Evolutionary conservation across 2,888 invertebrate species (phyloP), one percentile per base, ranked within the genome.

Genomic region (Agriopis aurantiaria): DNA sequence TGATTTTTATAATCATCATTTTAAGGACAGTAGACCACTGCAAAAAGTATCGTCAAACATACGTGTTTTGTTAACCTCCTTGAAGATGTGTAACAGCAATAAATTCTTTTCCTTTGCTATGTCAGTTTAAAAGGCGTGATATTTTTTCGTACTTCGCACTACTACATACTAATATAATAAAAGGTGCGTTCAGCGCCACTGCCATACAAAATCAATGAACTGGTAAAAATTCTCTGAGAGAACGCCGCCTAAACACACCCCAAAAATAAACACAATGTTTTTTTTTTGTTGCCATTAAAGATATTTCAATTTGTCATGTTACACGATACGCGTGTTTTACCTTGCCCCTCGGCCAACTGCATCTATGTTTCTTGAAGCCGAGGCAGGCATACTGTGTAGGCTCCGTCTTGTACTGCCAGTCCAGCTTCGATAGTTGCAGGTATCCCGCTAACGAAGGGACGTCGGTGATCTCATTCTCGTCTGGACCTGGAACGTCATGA

Each of bases 341-440:
- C 88, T 98, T 98, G 23, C 98, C 98, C 59, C 99, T 93, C 0
- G 98, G 98, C 98, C 98, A 98, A 87, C 97, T 98, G 90, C 98
- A 98, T 66, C 97, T 95, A 59, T 96, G 96, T 72, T 96, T 96
- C 80, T 97, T 96, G 96, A 98, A 97, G 12, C 97, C 98, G 72
- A 98, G 90, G 78, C 98, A 98, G 0, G 98, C 97, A 81, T 96
- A 96, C 72, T 96, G 96, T 3, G 97, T 97, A 0, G 98, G 97
- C 83, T 98, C 97, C 0, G 97, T 98, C 91, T 98, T 98, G 91
- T 98, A 98, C 78, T 97, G 96, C 98, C 98, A 98, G 90, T 98
- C 98, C 71, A 98, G 89, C 86, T 97, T 97, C 75, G 97, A 97
- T 69, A 98, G 93, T 89, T 98, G 98, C 58, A 98, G 93, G 87